phyloP scores from a whole-genome alignment of 1,140 invertebrate species.

The Venturia canescens region DNA sequence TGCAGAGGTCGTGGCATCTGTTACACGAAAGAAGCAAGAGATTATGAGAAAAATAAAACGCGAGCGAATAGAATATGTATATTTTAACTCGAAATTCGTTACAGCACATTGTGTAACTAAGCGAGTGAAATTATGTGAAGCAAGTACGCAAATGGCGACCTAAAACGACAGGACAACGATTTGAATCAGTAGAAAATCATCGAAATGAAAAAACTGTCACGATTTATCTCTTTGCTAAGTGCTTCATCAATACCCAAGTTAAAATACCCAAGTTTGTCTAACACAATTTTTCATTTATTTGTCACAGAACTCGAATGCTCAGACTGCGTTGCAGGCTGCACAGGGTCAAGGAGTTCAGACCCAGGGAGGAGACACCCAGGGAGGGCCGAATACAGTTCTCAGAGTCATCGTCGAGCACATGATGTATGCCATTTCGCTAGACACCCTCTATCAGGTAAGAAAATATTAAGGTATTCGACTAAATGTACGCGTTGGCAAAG shows the following conservation, averaged over 20 bases:
- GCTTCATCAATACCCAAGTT: neutral
- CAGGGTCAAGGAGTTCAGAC: conserved; percentile 81
- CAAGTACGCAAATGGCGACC: too few relatives aligned
- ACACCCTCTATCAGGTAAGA: conserved; percentile 93
- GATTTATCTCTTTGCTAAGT: too few relatives aligned
- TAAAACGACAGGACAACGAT: too few relatives aligned
- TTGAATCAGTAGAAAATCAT: too few relatives aligned
- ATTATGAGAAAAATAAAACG: neutral
- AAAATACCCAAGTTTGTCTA: conserved; percentile 4
- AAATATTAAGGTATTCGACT: neutral
- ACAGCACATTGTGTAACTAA: too few relatives aligned
- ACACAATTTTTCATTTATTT: conserved; percentile 51
- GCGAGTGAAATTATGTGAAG: too few relatives aligned
- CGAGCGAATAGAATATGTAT: neutral
- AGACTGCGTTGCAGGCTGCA: conserved; percentile 90
- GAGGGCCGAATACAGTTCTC: conserved; percentile 96
- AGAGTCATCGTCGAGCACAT: conserved; percentile 99
- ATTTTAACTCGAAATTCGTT: neutral
- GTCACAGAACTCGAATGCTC: conserved; percentile 84
- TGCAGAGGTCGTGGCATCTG: conserved; percentile 14
- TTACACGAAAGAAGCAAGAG: neutral
- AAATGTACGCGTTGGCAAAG: too few relatives aligned
- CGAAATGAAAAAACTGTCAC: too few relatives aligned
- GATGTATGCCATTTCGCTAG: conserved; percentile 98
- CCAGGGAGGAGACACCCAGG: conserved; percentile 85